Conservation (phyloP, 2,888 invertebrate species). For the Galerucella pusilla region DNA sequence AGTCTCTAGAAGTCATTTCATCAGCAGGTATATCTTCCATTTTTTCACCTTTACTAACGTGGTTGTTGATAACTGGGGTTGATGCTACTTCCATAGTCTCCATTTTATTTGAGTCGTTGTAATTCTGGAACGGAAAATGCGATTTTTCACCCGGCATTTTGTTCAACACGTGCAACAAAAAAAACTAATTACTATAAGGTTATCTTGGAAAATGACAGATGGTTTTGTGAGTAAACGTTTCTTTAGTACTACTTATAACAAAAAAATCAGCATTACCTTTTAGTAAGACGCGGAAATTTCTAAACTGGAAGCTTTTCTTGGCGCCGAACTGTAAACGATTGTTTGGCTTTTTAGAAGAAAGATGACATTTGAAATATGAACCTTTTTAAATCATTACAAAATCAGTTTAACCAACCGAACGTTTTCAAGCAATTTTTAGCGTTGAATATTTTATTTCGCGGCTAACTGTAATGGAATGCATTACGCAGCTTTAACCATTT, state of each 20-base stretch:
- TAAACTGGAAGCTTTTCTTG: slow-evolving; percentile 25
- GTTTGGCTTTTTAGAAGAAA: slow-evolving; percentile 36
- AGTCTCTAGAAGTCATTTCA: slow-evolving; percentile 99
- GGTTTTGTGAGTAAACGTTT: not conserved
- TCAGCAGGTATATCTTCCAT: slow-evolving; percentile 76
- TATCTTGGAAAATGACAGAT: slow-evolving; percentile 2
- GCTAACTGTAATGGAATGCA: too few species aligned
- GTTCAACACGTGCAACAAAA: slow-evolving; percentile 42
- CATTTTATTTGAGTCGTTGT: slow-evolving; percentile 43
- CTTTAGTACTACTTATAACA: slow-evolving; percentile 19
- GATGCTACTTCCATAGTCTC: slow-evolving; percentile 69
- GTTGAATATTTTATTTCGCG: too few species aligned
- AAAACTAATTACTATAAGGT: slow-evolving; percentile 23
- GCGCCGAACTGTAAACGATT: slow-evolving; percentile 42
- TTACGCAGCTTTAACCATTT: too few species aligned
- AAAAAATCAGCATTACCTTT: slow-evolving; percentile 37
- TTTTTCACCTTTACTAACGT: slow-evolving; percentile 54
- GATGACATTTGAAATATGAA: slow-evolving; percentile 22
- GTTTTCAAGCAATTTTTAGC: not conserved
- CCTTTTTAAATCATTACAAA: not conserved
- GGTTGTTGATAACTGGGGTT: slow-evolving; percentile 58
- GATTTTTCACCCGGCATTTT: slow-evolving; percentile 43
- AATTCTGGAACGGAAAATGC: slow-evolving; percentile 42
- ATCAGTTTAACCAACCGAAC: not conserved
- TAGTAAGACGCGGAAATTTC: slow-evolving; percentile 13